Evolutionary conservation across 2,797 vertebrate genomes (phyloP).

Genomic region (Botia almorhae): DNA sequence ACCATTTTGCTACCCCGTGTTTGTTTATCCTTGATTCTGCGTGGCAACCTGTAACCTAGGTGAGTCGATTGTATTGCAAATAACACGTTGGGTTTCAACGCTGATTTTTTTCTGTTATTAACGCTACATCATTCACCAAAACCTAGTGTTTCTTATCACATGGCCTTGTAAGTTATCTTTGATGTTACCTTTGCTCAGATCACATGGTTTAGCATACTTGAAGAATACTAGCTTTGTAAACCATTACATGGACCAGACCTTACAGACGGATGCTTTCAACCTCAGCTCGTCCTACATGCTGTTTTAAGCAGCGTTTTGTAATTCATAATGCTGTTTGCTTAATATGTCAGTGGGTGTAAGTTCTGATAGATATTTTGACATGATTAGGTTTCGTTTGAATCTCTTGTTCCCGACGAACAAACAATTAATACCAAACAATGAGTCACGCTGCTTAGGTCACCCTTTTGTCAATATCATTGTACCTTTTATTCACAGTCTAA

Average conservation of each 20-base stretch:
- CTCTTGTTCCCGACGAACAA: neutral
- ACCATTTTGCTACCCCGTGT: constrained; percentile 23
- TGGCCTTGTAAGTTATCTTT: neutral
- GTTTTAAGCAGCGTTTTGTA: neutral
- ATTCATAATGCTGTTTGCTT: constrained; percentile 15
- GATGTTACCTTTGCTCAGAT: no score
- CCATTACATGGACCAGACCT: neutral
- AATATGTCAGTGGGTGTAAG: neutral
- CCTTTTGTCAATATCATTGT: constrained; percentile 27
- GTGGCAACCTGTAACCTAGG: constrained; percentile 47
- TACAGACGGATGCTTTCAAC: neutral
- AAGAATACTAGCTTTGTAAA: neutral
- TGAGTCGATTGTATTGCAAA: constrained; percentile 55
- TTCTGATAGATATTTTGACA: constrained; percentile 4
- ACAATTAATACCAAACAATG: constrained; percentile 21
- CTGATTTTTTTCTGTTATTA: constrained; percentile 5
- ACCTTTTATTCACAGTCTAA: constrained; percentile 40
- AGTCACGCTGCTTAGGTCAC: constrained; percentile 1
- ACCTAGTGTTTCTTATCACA: neutral
- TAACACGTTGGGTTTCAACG: constrained; percentile 27
- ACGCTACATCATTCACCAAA: constrained; percentile 1
- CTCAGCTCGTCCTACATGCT: neutral
- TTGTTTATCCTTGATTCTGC: constrained; percentile 34
- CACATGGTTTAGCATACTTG: neutral
- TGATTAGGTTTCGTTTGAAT: constrained; percentile 34